Evolutionary conservation across 2,888 invertebrate species (phyloP), one percentile per base, ranked within the genome.

Genomic region (Gasteruption jaculator): DNA sequence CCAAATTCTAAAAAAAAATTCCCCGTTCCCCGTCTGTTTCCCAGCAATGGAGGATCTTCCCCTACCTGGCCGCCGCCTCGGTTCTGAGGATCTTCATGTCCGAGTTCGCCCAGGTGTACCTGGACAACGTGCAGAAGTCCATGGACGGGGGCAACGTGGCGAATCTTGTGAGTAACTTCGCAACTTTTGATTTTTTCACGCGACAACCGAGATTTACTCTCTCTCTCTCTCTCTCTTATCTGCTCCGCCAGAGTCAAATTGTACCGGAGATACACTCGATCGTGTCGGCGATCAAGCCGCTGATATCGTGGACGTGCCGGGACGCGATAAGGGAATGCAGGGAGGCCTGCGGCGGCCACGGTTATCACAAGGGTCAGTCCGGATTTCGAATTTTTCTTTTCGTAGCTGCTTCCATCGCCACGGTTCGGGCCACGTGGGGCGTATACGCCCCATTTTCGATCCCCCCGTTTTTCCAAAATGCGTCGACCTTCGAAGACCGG

Each of bases 271-370:
- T 84, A 50, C 85, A 85, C 68, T 81, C 82, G 31, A 77, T 83
- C 60, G 78, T 83, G 48, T 83, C 82, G 15, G 75, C 79, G 50
- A 77, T 79, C 48, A 85, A 85, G 64, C 82, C 84, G 1, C 64
- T 88, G 19, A 72, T 86, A 8, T 82, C 88, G 38, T 91, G 91
- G 91, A 74, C 81, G 0, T 84, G 84, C 39, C 72, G 85, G 45
- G 80, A 82, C 51, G 85, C 85, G 0, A 80, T 86, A 37, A 88
- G 87, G 71, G 88, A 91, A 68, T 83, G 86, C 59, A 72, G 92
- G 36, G 90, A 91, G 71, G 89, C 89, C 0, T 91, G 91, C 70
- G 92, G 91, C 0, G 91, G 92, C 6, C 90, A 91, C 67, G 91
- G 91, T 1, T 89, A 83, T 67, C 74, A 87, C 32, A 81, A 81